Conservation (phyloP, 2,888 invertebrate genomes). For the Melinaea menophilus region DNA sequence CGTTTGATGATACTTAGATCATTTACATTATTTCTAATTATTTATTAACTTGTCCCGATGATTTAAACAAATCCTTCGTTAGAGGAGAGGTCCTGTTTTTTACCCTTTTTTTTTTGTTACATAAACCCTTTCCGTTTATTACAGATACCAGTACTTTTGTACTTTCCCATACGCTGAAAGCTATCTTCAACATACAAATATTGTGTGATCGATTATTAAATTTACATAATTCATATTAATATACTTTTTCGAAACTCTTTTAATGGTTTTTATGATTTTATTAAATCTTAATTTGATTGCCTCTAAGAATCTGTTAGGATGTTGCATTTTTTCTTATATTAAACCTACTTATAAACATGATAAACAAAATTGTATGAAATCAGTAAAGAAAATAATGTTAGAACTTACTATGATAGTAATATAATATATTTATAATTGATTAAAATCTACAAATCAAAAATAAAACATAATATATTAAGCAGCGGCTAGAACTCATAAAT, state of each 20-base stretch:
- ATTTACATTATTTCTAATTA: conserved; percentile 31
- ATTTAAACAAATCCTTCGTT: conserved; percentile 19
- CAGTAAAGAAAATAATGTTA: too few relatives aligned
- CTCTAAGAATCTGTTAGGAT: too few relatives aligned
- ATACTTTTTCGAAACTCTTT: too few relatives aligned
- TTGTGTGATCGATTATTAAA: too few relatives aligned
- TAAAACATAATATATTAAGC: neutral
- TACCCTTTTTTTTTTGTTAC: neutral
- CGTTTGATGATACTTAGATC: neutral
- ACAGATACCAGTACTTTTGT: neutral
- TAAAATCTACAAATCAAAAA: neutral
- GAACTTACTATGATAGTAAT: too few relatives aligned
- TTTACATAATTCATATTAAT: too few relatives aligned
- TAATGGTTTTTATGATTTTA: too few relatives aligned
- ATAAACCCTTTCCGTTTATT: neutral
- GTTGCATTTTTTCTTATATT: too few relatives aligned
- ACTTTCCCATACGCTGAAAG: neutral
- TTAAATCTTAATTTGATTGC: too few relatives aligned
- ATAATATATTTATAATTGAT: neutral
- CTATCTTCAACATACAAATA: neutral
- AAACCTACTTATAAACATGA: too few relatives aligned
- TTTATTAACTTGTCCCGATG: conserved; percentile 29
- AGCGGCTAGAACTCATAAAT: neutral
- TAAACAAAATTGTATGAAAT: too few relatives aligned
- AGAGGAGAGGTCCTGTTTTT: neutral